Evolutionary conservation across 2,888 invertebrate species (phyloP).

Genomic region (Gibbula magus): DNA sequence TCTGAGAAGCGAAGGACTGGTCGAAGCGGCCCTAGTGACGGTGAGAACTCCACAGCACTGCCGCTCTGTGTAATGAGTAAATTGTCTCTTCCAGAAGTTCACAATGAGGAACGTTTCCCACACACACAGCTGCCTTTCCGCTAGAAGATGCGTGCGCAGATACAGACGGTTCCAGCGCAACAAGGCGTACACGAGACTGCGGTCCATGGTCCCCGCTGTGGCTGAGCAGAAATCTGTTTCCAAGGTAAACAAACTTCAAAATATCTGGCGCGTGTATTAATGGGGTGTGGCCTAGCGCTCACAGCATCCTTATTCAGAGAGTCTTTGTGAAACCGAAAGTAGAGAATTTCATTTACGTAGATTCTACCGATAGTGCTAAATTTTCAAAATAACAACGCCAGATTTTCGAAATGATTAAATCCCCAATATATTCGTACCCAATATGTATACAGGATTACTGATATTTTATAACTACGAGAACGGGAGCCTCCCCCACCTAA

Average conservation of each 20-base stretch:
- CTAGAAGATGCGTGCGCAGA: slow-evolving; percentile 13
- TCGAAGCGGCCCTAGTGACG: not conserved
- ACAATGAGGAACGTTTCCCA: slow-evolving; percentile 9
- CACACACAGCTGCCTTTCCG: slow-evolving; percentile 1
- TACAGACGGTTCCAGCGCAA: slow-evolving; percentile 15
- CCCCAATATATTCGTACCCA: too few species aligned
- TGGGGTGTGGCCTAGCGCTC: too few species aligned
- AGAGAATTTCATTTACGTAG: too few species aligned
- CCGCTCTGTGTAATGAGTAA: not conserved
- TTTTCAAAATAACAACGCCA: not conserved
- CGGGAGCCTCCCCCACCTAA: not conserved
- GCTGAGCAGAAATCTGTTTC: slow-evolving; percentile 6
- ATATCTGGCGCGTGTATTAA: too few species aligned
- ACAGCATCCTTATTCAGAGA: too few species aligned
- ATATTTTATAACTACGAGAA: too few species aligned
- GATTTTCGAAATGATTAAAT: too few species aligned
- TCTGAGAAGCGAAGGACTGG: not conserved
- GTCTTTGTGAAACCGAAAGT: not conserved
- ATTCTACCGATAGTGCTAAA: not conserved
- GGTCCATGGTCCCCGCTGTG: slow-evolving; percentile 5
- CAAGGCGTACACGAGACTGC: slow-evolving; percentile 5
- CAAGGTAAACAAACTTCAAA: not conserved
- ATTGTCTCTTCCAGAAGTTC: slow-evolving; percentile 13
- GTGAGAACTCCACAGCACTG: not conserved
- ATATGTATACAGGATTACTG: too few species aligned